A percentile compares a stretch with the other conserved stretches of the same genome.
Conservation (phyloP, 2,888 invertebrate genomes). For the Agrilus biguttatus region DNA sequence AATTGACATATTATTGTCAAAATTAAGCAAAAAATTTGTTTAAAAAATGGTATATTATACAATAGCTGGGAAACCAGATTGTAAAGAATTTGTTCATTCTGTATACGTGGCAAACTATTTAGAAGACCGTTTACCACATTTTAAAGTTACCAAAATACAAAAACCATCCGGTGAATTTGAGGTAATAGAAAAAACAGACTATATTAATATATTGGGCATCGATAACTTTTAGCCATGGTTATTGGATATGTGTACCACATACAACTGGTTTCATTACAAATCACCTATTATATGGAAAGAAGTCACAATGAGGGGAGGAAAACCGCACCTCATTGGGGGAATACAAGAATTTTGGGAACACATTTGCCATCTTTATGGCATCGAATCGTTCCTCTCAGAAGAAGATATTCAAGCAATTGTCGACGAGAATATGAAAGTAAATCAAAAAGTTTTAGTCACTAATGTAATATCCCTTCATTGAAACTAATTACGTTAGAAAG, state of each 20-base stretch:
- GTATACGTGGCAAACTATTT: slow-evolving; percentile 40
- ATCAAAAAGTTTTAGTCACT: neutral
- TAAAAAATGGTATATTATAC: slow-evolving; percentile 31
- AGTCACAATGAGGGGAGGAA: slow-evolving; percentile 37
- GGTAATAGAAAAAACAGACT: slow-evolving; percentile 20
- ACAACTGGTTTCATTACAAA: slow-evolving; percentile 39
- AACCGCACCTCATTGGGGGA: slow-evolving; percentile 42
- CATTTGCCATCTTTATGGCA: slow-evolving; percentile 42
- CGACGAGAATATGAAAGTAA: slow-evolving; percentile 18
- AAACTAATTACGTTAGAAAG: too few relatives aligned
- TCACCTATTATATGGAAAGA: slow-evolving; percentile 50
- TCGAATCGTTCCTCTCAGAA: slow-evolving; percentile 23
- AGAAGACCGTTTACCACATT: slow-evolving; percentile 37
- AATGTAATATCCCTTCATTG: too few relatives aligned
- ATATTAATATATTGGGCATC: neutral
- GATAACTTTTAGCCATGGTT: slow-evolving; percentile 35
- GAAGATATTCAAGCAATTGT: slow-evolving; percentile 19
- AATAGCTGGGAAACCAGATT: slow-evolving; percentile 40
- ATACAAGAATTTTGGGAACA: slow-evolving; percentile 46
- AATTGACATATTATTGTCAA: too few relatives aligned
- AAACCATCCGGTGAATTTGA: slow-evolving; percentile 37
- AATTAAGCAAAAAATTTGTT: too few relatives aligned
- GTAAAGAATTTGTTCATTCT: slow-evolving; percentile 37
- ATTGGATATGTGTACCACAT: slow-evolving; percentile 32
- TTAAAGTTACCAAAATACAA: slow-evolving; percentile 36